Conservation (phyloP, 2,113 vertebrate genomes). For the Actenoides lindsayi region DNA sequence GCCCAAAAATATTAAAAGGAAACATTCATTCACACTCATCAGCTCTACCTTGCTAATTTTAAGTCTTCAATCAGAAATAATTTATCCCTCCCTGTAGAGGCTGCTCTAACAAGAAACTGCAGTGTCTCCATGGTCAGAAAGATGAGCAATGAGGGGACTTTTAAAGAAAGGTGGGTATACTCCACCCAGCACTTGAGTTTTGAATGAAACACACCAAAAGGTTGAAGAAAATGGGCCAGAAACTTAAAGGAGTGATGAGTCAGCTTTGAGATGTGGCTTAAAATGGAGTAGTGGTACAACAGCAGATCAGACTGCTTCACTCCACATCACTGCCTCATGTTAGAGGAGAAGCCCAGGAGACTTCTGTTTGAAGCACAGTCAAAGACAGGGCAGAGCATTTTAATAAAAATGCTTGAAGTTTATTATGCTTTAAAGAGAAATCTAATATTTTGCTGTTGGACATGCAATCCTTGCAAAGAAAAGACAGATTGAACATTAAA, state of each 20-base stretch:
- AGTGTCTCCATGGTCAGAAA: not conserved
- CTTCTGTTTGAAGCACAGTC: not conserved
- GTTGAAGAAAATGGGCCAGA: not conserved
- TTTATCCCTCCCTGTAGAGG: not conserved
- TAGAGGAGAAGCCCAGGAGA: not conserved
- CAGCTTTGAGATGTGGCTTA: not conserved
- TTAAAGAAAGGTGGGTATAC: not conserved
- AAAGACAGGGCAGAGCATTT: not conserved
- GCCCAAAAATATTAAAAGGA: not conserved
- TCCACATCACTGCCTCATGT: not conserved
- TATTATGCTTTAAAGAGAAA: not conserved
- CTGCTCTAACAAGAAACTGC: not conserved
- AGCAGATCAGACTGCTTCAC: not conserved
- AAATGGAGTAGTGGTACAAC: not conserved
- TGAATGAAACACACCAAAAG: not conserved
- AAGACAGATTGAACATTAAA: not conserved
- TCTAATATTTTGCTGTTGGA: not conserved
- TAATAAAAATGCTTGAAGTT: not conserved
- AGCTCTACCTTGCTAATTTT: conserved; percentile 41
- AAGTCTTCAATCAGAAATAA: conserved; percentile 17
- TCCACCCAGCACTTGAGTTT: not conserved
- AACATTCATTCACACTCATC: conserved; percentile 20
- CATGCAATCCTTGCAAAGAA: not conserved
- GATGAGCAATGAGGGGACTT: not conserved
- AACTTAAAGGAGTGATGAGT: not conserved